phyloP scores from a whole-genome alignment of 2,888 invertebrate species.

The Drosophila meridiana region DNA sequence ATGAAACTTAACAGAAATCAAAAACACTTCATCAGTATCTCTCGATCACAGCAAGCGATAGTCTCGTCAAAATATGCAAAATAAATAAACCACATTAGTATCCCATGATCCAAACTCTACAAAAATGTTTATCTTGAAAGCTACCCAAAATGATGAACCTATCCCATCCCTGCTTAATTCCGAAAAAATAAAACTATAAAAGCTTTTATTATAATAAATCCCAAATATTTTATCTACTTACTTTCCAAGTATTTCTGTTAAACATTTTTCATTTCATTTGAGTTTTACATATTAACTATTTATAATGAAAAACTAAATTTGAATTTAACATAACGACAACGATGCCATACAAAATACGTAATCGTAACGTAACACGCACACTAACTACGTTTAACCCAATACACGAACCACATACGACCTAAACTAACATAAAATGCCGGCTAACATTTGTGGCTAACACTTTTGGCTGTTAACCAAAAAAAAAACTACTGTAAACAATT shows the following conservation, averaged over 20 bases:
- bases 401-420: conserved; percentile 59
- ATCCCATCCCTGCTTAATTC: conserved; percentile 32
- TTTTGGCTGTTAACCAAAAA: conserved; percentile 42
- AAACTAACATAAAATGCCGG: conserved; percentile 43
- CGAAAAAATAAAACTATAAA: conserved; percentile 10
- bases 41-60: conserved; percentile 39
- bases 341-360: conserved; percentile 73
- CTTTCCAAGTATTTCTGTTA: conserved; percentile 17
- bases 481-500: conserved; percentile 12
- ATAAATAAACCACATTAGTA: conserved; percentile 11
- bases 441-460: conserved; percentile 25
- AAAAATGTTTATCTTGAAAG: conserved; percentile 17
- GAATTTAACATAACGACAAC: conserved; percentile 54
- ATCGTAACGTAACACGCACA: conserved; percentile 57
- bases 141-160: conserved; percentile 5
- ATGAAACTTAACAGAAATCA: conserved; percentile 3
- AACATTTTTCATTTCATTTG: conserved; percentile 42
- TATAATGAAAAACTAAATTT: conserved; percentile 41
- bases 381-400: conserved; percentile 42
- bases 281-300: conserved; percentile 44
- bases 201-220: conserved; percentile 18
- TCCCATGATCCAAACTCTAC: conserved; percentile 2
- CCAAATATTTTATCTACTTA: not conserved
- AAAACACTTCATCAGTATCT: conserved; percentile 40
- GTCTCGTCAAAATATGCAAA: conserved; percentile 71